Conservation (phyloP, 2,113 vertebrate genomes). For the Zapornia atra region DNA sequence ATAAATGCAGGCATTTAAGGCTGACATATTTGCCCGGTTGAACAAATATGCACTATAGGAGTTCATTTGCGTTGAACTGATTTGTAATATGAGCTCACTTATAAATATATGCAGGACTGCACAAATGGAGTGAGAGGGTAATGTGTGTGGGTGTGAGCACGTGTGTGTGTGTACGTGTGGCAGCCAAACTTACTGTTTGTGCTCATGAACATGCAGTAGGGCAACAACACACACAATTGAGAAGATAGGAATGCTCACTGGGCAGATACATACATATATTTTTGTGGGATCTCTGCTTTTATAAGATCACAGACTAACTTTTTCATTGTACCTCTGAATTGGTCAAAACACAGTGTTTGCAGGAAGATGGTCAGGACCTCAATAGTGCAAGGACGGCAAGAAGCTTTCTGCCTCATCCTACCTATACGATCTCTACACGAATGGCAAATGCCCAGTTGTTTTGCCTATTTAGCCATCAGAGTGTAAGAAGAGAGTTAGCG, state of each 20-base stretch:
- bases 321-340: background rate
- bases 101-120: background rate
- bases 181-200: background rate
- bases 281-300: background rate
- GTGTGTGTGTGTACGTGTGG: accelerated
- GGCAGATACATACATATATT: background rate
- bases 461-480: background rate
- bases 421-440: background rate
- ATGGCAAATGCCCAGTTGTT: background rate
- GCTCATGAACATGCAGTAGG: background rate
- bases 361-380: background rate
- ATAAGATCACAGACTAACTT: background rate
- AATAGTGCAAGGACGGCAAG: background rate
- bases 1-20: constrained; percentile 23
- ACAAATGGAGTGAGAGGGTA: background rate
- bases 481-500: background rate
- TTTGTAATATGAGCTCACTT: background rate
- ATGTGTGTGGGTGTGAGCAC: accelerated
- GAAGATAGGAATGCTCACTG: background rate
- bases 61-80: background rate
- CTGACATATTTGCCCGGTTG: background rate
- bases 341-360: background rate
- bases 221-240: accelerated
- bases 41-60: background rate
- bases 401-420: background rate